Base-by-base conservation (phyloP, 2,888 invertebrate species). In the Cryptops parisi region DNA sequence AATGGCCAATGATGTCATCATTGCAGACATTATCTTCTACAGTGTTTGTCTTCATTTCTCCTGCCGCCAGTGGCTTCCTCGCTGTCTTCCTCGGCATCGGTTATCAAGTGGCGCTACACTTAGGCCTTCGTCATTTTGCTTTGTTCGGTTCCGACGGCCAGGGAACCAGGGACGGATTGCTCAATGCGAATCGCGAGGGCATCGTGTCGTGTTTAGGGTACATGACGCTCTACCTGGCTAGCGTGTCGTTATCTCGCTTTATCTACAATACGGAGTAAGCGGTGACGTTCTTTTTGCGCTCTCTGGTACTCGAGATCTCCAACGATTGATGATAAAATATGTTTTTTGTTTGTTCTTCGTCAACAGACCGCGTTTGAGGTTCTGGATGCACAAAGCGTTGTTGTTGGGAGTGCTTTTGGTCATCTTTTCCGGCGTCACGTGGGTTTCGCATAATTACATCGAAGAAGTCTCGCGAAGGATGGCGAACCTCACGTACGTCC, bases 141-240 rank as follows among this genome's bases (percentile, higher is more conserved):
- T 76, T 88, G 61, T 72, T 76, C 48, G 49, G 49, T 19, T 12
- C 12, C 21, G 21, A 38, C 15, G 65, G 76, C 50, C 63, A 67
- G 5, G 44, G 58, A 1, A 68, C 73, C 1, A 74, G 87, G 55
- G 68, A 69, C 40, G 74, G 73, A 52, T 71, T 90, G 27, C 58
- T 93, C 3, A 72, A 78, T 44, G 87, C 93, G 0, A 98, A 98
- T 69, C 78, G 87, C 54, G 97, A 98, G 72, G 97, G 97, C 0
- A 70, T 97, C 39, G 77, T 79, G 22, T 93, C 96, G 0, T 73
- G 81, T 38, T 71, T 84, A 0, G 96, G 97, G 1, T 96, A 88
- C 67, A 71, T 89, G 0, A 78, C 84, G 0, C 70, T 97, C 3
- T 93, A 89, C 68, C 73, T 93, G 54, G 75, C 81, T 58, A 81